Percentiles rank a stretch among this genome's conserved stretches.
Conservation (phyloP, 1,140 invertebrate species). For the Antheraea pernyi region DNA sequence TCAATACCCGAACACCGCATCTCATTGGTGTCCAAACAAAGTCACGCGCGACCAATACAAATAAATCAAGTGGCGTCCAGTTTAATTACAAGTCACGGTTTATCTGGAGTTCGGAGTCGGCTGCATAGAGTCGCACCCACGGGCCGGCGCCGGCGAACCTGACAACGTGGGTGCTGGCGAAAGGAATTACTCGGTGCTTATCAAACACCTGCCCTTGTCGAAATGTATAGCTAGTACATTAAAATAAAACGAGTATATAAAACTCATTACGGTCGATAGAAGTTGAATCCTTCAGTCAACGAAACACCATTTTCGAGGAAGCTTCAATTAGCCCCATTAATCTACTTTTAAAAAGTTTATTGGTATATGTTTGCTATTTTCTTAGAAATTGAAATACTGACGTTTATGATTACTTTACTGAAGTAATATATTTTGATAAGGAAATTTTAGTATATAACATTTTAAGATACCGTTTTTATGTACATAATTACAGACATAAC, state of each 20-base stretch:
- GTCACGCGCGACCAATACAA: not conserved
- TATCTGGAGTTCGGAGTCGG: constrained; percentile 6
- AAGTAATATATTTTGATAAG: too few species aligned
- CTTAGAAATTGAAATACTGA: too few species aligned
- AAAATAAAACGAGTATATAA: not conserved
- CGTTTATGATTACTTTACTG: too few species aligned
- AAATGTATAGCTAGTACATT: not conserved
- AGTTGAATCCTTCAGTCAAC: too few species aligned
- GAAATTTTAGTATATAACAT: too few species aligned
- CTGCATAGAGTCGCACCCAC: constrained; percentile 5
- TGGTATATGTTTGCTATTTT: too few species aligned
- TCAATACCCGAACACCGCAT: not conserved
- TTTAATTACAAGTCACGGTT: constrained; percentile 16
- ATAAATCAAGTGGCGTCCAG: constrained; percentile 15
- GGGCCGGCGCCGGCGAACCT: constrained; percentile 2
- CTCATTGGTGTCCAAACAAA: not conserved
- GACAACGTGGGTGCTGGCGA: not conserved
- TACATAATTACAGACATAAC: too few species aligned
- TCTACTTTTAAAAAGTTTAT: too few species aligned
- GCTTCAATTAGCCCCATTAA: too few species aligned
- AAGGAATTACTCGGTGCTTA: not conserved
- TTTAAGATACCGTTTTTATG: too few species aligned
- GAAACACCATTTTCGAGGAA: too few species aligned
- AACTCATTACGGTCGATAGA: too few species aligned
- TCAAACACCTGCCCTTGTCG: not conserved